These are phyloP conservation scores for Drosophila maculinotata DNA, from an alignment of 2,888 invertebrate species.

Conservation along the genomic window DNA sequence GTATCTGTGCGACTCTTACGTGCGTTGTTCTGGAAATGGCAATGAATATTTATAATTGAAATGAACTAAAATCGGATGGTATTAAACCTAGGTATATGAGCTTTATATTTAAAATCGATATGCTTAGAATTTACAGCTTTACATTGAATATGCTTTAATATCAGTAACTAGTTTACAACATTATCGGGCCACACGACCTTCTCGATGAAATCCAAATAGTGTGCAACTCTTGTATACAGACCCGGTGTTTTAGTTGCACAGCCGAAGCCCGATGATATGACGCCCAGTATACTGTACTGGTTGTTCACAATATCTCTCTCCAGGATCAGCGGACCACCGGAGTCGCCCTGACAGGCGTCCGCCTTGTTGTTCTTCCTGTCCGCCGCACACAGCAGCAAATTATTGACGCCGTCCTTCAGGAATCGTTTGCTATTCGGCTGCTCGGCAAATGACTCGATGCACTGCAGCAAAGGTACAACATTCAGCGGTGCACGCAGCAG, in stretches of 20 bases:
- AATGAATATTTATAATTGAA: background rate
- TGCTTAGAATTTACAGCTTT: constrained; percentile 30
- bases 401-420: constrained; percentile 61
- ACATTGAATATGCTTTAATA: constrained; percentile 26
- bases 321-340: constrained; percentile 81
- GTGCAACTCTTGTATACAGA: constrained; percentile 81
- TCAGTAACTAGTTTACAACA: constrained; percentile 11
- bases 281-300: constrained; percentile 74
- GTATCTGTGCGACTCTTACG: too few relatives aligned
- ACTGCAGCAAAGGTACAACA: constrained; percentile 57
- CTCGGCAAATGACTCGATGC: constrained; percentile 58
- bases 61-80: background rate
- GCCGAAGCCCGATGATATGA: constrained; percentile 81
- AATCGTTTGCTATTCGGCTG: constrained; percentile 35
- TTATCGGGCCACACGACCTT: constrained; percentile 79
- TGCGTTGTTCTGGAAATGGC: too few relatives aligned
- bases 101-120: constrained; percentile 38
- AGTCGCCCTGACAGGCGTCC: constrained; percentile 83
- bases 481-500: constrained; percentile 72
- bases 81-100: constrained; percentile 2
- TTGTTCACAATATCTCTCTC: constrained; percentile 52
- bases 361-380: constrained; percentile 51
- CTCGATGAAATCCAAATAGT: constrained; percentile 83
- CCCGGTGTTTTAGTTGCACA: constrained; percentile 81
- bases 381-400: constrained; percentile 69